Conservation (phyloP, 1,140 invertebrate genomes). For the Tetraneura akinire region DNA sequence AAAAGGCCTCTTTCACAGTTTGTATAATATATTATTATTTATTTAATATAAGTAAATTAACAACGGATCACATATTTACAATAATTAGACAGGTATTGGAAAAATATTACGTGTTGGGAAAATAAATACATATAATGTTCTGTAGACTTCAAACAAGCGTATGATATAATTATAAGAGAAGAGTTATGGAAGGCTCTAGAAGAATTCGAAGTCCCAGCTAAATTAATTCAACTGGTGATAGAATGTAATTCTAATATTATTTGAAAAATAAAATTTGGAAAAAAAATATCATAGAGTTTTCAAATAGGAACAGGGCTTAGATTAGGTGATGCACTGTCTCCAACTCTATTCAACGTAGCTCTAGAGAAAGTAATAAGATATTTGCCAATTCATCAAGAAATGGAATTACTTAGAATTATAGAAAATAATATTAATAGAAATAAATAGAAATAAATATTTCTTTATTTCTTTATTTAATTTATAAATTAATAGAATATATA, state of each 20-base stretch:
- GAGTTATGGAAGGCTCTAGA: neutral
- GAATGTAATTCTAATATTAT: neutral
- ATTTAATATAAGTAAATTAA: no score
- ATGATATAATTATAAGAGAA: constrained; percentile 29
- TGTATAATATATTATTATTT: no score
- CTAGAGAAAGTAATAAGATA: no score
- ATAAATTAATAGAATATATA: no score
- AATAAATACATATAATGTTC: constrained; percentile 59
- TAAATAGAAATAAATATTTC: no score
- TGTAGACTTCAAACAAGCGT: constrained; percentile 52
- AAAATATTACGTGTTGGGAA: constrained; percentile 24
- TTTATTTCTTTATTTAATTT: no score
- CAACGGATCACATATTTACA: no score
- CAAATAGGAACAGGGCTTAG: neutral
- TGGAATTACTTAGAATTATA: no score
- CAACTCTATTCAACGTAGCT: no score
- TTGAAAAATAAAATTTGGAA: neutral
- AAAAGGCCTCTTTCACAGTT: no score
- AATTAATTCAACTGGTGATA: constrained; percentile 42
- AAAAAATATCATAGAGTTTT: constrained; percentile 37
- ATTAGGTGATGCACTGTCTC: neutral
- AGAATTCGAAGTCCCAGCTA: constrained; percentile 48
- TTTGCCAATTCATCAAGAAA: no score
- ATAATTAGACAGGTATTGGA: constrained; percentile 20
- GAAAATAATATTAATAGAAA: no score